Conservation (phyloP, 2,797 vertebrate genomes). For the Helicolenus hilgendorfi region DNA sequence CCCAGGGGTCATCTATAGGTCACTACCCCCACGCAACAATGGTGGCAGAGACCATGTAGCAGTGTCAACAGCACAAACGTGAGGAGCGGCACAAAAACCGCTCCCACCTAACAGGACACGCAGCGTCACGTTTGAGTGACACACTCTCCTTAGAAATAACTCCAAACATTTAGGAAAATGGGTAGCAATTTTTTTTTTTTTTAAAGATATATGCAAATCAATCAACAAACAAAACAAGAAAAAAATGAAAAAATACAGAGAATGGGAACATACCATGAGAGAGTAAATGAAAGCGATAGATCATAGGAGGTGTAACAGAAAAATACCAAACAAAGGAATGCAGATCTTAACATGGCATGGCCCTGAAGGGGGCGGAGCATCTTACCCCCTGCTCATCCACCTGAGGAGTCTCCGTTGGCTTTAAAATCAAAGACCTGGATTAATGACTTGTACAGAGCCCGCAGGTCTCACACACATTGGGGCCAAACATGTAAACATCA, state of each 20-base stretch:
- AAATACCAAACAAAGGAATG: constrained; percentile 73
- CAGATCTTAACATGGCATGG: constrained; percentile 80
- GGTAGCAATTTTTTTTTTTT: constrained; percentile 43
- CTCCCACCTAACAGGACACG: constrained; percentile 69
- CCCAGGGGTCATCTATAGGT: constrained; percentile 84
- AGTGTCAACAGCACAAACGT: constrained; percentile 88
- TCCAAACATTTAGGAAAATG: constrained; percentile 70
- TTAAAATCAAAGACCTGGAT: constrained; percentile 98
- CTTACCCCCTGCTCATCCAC: constrained; percentile 99
- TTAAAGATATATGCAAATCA: constrained; percentile 63
- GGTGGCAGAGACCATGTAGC: constrained; percentile 87
- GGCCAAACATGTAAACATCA: constrained; percentile 65
- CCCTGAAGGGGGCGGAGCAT: constrained; percentile 87
- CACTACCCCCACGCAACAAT: constrained; percentile 79
- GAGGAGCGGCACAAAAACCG: constrained; percentile 70
- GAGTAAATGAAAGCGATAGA: constrained; percentile 55
- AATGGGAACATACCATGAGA: constrained; percentile 64
- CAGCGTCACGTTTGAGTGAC: constrained; percentile 89
- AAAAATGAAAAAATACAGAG: constrained; percentile 4
- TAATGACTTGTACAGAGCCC: constrained; percentile 88
- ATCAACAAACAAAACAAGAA: constrained; percentile 60
- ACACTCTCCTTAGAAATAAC: constrained; percentile 81
- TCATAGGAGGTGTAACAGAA: constrained; percentile 49
- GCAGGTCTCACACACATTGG: constrained; percentile 65
- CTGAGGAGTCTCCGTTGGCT: constrained; percentile 99